Percentiles rank a stretch among this genome's conserved stretches.
Conservation (phyloP, 2,888 invertebrate species). For the Dasypolia templi region DNA sequence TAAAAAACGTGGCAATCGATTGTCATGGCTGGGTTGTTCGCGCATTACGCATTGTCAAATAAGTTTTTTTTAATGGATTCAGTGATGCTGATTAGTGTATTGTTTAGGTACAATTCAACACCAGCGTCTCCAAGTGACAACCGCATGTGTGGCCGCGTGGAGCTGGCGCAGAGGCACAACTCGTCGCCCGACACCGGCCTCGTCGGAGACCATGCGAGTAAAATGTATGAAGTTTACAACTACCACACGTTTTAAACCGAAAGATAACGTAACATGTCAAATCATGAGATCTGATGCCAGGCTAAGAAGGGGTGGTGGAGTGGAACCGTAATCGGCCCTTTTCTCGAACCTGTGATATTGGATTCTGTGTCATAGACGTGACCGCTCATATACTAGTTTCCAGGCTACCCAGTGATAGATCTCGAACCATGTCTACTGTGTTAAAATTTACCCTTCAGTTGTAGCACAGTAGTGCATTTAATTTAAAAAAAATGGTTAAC, state of each 20-base stretch:
- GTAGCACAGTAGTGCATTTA: too few relatives aligned
- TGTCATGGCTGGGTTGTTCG: not conserved
- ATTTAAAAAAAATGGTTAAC: not conserved
- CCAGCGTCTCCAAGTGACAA: slow-evolving; percentile 89
- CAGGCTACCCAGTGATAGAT: not conserved
- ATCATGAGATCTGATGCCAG: not conserved
- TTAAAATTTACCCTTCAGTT: not conserved
- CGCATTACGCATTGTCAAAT: not conserved
- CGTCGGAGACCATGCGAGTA: slow-evolving; percentile 80
- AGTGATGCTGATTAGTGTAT: not conserved
- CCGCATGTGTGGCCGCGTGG: slow-evolving; percentile 81
- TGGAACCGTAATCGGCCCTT: too few relatives aligned
- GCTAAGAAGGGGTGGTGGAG: not conserved
- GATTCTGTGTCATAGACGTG: not conserved
- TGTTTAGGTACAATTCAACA: slow-evolving; percentile 87
- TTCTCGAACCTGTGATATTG: not conserved
- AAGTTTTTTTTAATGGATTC: not conserved
- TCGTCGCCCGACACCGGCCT: slow-evolving; percentile 88
- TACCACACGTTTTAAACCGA: not conserved
- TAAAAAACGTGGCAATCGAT: not conserved
- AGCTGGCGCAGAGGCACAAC: slow-evolving; percentile 87
- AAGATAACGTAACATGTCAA: not conserved
- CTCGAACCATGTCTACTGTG: too few relatives aligned
- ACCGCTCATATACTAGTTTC: not conserved
- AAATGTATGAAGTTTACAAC: slow-evolving; percentile 75